Conservation (phyloP, 2,888 invertebrate species). For the Lepeophtheirus nordmannii region DNA sequence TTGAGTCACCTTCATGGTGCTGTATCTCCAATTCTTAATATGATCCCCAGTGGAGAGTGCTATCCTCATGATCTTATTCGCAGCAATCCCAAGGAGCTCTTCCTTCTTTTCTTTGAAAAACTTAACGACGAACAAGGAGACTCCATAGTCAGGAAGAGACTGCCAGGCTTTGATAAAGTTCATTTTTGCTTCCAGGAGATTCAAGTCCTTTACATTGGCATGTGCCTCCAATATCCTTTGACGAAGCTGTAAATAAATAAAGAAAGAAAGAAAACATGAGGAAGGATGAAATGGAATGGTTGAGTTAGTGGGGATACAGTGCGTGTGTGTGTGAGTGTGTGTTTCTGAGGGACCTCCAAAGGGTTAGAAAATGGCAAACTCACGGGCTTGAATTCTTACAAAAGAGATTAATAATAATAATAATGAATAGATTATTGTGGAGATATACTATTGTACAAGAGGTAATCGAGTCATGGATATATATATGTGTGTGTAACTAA, state of each 20-base stretch:
- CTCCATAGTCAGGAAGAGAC: conserved; percentile 85
- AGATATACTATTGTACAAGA: too few relatives aligned
- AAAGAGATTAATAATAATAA: too few relatives aligned
- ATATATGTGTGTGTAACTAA: too few relatives aligned
- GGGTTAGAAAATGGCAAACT: not conserved
- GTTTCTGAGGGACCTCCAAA: too few relatives aligned
- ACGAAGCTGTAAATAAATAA: conserved; percentile 2
- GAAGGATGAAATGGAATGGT: not conserved
- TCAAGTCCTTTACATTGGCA: conserved; percentile 78
- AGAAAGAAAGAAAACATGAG: not conserved
- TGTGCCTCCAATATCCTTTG: conserved; percentile 72
- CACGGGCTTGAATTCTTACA: too few relatives aligned
- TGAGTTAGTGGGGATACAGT: too few relatives aligned
- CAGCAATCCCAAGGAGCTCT: conserved; percentile 81
- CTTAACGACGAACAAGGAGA: conserved; percentile 76
- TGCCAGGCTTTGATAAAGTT: conserved; percentile 98
- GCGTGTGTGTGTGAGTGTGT: too few relatives aligned
- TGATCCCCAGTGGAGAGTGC: conserved; percentile 81
- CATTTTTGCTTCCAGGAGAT: conserved; percentile 77
- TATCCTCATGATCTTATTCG: conserved; percentile 89
- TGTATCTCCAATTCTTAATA: conserved; percentile 92
- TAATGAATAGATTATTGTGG: too few relatives aligned
- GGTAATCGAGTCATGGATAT: too few relatives aligned
- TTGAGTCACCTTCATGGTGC: conserved; percentile 81
- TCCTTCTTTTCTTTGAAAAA: conserved; percentile 44